phyloP scores from a whole-genome alignment of 2,888 invertebrate species.

The Rhabditophanes sp. region DNA sequence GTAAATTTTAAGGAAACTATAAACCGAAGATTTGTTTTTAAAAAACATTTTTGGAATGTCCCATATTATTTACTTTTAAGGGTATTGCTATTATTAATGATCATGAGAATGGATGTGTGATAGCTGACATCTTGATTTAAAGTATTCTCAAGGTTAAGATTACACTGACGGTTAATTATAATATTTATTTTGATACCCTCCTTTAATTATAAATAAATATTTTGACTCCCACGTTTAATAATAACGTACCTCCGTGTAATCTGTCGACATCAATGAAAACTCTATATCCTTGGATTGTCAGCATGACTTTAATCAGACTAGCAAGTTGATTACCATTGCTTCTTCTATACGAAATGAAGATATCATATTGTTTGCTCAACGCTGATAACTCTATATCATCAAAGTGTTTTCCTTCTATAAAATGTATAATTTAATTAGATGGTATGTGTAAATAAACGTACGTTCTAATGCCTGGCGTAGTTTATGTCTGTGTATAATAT shows the following conservation, averaged over 20 bases:
- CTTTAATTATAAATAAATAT: too few species aligned
- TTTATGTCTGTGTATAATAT: conserved; percentile 79
- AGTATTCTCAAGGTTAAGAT: too few species aligned
- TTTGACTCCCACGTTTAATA: too few species aligned
- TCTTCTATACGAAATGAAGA: conserved; percentile 89
- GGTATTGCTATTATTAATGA: too few species aligned
- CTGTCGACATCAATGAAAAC: conserved; percentile 88
- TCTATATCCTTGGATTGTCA: conserved; percentile 69
- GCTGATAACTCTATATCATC: conserved; percentile 44
- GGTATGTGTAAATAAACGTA: conserved; percentile 30
- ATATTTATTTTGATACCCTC: too few species aligned
- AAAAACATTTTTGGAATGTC: too few species aligned
- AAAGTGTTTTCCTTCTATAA: conserved; percentile 37
- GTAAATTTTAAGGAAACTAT: too few species aligned
- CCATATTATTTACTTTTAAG: too few species aligned
- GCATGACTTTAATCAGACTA: conserved; percentile 67
- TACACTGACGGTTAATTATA: too few species aligned
- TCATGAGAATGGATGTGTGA: too few species aligned
- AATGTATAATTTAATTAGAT: conserved; percentile 1
- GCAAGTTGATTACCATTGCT: conserved; percentile 64
- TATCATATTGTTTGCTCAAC: conserved; percentile 62
- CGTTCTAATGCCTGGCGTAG: conserved; percentile 73
- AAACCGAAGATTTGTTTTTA: too few species aligned
- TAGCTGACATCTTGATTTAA: too few species aligned
- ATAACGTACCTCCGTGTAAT: conserved; percentile 88